Percentiles rank a stretch among this genome's conserved stretches.
Conservation (phyloP, 2,113 vertebrate species). For the Dipodomys ordii region DNA sequence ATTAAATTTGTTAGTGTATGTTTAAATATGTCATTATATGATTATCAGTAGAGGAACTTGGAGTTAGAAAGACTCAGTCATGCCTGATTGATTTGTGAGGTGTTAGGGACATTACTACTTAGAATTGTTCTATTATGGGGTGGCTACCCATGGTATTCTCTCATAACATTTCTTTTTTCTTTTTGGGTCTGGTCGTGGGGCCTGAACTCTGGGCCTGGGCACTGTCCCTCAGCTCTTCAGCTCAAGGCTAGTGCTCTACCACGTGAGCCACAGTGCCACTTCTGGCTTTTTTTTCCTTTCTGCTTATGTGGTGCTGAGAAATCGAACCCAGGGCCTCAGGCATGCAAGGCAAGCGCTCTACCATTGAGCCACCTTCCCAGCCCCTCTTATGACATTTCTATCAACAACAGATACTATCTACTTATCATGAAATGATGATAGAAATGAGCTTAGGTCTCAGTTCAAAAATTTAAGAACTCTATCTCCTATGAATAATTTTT, state of each 20-base stretch:
- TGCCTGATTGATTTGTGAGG: background rate
- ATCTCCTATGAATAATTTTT: background rate
- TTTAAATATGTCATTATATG: background rate
- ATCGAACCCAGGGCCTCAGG: no score
- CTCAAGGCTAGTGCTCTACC: no score
- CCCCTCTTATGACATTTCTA: background rate
- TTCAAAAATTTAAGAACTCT: constrained; percentile 29
- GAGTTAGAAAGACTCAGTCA: background rate
- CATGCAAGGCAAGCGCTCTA: no score
- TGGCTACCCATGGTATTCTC: background rate
- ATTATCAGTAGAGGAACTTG: background rate
- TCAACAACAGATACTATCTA: background rate
- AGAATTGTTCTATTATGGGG: background rate
- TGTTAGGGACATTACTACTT: background rate
- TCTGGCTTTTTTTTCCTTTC: no score
- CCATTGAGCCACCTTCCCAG: no score
- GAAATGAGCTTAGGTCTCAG: constrained; percentile 3
- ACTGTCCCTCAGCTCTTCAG: no score
- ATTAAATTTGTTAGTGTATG: background rate
- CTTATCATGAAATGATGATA: constrained; percentile 1
- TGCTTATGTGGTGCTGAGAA: no score
- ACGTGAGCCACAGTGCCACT: no score
- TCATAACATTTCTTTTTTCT: background rate
- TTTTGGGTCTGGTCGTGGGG: no score
- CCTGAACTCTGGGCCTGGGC: no score